These are phyloP conservation scores for Macropis europaea DNA, from an alignment of 2,888 invertebrate genomes.

Conservation along the genomic window DNA sequence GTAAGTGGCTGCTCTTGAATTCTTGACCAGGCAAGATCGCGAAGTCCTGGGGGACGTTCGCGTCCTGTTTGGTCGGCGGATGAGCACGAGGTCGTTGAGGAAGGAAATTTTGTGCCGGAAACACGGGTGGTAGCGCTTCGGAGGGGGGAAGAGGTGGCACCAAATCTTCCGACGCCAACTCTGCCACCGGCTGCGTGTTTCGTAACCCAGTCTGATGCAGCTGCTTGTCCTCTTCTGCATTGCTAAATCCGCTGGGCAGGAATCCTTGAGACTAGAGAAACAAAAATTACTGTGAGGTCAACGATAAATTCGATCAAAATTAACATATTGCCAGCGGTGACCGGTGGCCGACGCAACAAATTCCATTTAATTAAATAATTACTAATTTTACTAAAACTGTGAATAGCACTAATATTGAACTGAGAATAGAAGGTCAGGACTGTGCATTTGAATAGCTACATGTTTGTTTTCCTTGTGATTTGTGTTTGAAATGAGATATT, in stretches of 20 bases:
- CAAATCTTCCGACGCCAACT: conserved; percentile 67
- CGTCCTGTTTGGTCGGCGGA: conserved; percentile 30
- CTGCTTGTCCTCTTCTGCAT: conserved; percentile 67
- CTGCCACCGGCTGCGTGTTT: conserved; percentile 61
- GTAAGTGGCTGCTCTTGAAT: conserved; percentile 13
- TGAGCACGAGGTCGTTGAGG: conserved; percentile 40
- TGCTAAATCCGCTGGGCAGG: conserved; percentile 67
- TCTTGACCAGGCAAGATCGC: conserved; percentile 26
- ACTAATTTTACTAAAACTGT: no score
- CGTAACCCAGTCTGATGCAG: conserved; percentile 62
- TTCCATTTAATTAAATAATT: no score
- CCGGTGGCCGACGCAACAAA: no score
- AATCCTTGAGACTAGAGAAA: conserved; percentile 70
- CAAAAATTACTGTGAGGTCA: conserved; percentile 1
- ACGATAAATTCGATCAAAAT: neutral
- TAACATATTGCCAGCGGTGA: no score
- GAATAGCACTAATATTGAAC: no score
- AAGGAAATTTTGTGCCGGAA: conserved; percentile 69
- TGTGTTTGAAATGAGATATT: no score
- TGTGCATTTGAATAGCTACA: no score
- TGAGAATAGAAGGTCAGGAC: no score
- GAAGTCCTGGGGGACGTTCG: conserved; percentile 30
- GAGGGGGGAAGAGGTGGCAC: conserved; percentile 70
- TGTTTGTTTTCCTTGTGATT: no score
- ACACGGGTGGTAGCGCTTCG: conserved; percentile 73